These are phyloP conservation scores for Neoniphon sammara DNA, from an alignment of 2,797 vertebrate species.

Conservation along the genomic window DNA sequence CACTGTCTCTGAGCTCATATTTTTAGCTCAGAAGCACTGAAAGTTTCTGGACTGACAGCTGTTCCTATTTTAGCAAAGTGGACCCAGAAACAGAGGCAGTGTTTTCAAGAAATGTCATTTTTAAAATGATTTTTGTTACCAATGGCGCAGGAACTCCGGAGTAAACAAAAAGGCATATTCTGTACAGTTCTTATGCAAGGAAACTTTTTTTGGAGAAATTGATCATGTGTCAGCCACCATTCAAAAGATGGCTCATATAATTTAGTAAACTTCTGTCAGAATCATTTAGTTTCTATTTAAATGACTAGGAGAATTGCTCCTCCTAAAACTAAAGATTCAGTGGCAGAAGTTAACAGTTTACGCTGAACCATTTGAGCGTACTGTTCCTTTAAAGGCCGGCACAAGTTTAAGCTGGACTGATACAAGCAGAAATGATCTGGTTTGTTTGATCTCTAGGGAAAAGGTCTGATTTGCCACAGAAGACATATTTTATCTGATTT, in stretches of 20 bases:
- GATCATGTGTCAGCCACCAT: neutral
- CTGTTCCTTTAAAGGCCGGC: neutral
- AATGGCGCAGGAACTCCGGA: conserved; percentile 13
- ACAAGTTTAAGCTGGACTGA: neutral
- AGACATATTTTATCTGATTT: too few species aligned
- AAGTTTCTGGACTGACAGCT: conserved; percentile 59
- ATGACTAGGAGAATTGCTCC: too few species aligned
- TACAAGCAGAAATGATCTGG: neutral
- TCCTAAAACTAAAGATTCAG: too few species aligned
- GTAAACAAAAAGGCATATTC: conserved; percentile 21
- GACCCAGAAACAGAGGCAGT: conserved; percentile 40
- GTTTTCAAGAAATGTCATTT: conserved; percentile 54
- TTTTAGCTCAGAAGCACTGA: conserved; percentile 45
- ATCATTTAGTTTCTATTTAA: conserved; percentile 1
- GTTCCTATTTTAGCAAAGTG: conserved; percentile 58
- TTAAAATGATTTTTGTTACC: conserved; percentile 20
- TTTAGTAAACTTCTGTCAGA: neutral
- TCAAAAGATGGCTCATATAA: neutral
- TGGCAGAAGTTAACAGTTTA: too few species aligned
- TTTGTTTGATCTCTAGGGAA: neutral
- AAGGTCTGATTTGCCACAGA: neutral
- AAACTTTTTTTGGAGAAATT: conserved; percentile 16
- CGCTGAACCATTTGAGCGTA: neutral
- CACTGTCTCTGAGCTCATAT: conserved; percentile 32
- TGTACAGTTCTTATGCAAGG: conserved; percentile 9